phyloP scores from a whole-genome alignment of 2,113 vertebrate species.

The Megaceryle torquata region DNA sequence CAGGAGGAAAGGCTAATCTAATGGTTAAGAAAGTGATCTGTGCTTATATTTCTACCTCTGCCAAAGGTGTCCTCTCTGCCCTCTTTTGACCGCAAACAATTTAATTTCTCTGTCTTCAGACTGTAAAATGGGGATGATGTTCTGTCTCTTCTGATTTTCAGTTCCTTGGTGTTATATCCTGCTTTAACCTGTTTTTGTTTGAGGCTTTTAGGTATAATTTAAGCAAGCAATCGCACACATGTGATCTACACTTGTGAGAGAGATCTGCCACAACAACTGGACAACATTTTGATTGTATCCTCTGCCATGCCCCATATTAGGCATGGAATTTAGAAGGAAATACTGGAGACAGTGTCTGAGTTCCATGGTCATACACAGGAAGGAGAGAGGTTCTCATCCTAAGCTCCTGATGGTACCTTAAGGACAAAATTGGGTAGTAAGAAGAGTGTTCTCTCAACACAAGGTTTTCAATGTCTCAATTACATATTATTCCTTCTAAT shows the following conservation, averaged over 20 bases:
- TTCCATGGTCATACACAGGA: neutral
- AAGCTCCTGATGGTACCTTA: neutral
- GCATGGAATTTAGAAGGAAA: neutral
- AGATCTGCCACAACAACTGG: neutral
- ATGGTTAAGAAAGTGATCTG: neutral
- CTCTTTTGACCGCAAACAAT: neutral
- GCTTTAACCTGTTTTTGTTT: neutral
- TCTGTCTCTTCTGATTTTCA: neutral
- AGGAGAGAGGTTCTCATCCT: neutral
- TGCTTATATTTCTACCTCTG: conserved; percentile 3
- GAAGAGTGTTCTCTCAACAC: neutral
- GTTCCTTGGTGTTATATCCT: neutral
- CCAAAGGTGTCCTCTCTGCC: neutral
- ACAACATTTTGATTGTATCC: neutral
- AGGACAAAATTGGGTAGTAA: neutral
- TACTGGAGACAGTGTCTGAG: neutral
- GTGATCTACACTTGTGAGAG: neutral
- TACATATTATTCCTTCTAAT: neutral
- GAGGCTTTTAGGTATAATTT: neutral
- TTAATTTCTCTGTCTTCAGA: conserved; percentile 16
- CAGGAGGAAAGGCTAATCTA: conserved; percentile 18
- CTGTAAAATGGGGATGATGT: neutral
- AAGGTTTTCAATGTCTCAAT: neutral
- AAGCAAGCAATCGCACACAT: neutral
- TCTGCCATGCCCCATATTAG: neutral